phyloP scores from a whole-genome alignment of 2,888 invertebrate species.

The Gastrophysa polygoni region DNA sequence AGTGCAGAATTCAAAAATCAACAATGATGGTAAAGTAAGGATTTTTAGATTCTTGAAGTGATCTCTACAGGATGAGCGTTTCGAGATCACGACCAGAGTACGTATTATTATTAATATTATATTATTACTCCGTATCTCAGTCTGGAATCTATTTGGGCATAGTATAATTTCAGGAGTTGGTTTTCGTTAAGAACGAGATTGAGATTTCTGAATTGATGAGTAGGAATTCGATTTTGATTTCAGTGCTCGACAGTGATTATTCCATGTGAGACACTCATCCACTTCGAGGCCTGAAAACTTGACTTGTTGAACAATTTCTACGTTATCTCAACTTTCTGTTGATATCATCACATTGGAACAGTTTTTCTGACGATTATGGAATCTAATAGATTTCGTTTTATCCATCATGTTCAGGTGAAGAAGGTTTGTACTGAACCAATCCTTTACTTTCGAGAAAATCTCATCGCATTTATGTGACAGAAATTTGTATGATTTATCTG shows the following conservation, averaged over 20 bases:
- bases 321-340: too few species aligned
- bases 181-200: not conserved
- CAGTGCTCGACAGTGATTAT: not conserved
- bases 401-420: not conserved
- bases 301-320: too few species aligned
- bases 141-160: not conserved
- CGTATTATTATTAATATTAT: not conserved
- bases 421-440: not conserved
- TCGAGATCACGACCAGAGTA: not conserved
- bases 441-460: not conserved
- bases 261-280: not conserved
- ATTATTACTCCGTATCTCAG: not conserved
- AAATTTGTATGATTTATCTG: too few species aligned
- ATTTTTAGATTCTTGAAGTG: too few species aligned
- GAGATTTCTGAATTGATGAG: not conserved
- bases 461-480: not conserved
- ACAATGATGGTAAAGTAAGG: too few species aligned
- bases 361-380: too few species aligned
- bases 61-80: too few species aligned
- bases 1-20: not conserved
- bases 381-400: not conserved
- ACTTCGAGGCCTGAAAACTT: too few species aligned
- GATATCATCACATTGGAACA: too few species aligned
- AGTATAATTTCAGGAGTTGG: not conserved
- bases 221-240: not conserved